Base-by-base conservation (phyloP, 1,140 invertebrate species). In the Drosophila parvula region DNA sequence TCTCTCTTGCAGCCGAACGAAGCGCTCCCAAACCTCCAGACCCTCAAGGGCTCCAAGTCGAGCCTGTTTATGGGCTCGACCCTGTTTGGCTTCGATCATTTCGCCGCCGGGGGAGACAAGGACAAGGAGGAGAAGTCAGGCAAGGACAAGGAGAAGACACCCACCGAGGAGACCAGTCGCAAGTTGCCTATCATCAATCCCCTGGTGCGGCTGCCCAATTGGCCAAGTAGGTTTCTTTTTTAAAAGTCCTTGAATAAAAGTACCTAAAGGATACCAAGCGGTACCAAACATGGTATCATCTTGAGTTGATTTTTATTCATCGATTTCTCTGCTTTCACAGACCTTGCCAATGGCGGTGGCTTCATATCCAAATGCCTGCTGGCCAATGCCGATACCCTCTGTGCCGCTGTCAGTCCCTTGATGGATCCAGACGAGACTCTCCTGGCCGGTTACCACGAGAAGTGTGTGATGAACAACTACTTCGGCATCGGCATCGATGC, bases 401-500 rank as follows among this genome's bases (percentile, higher is more conserved):
- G 98, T 93, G 98, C 98, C 38, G 97, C 98, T 7, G 97, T 97
- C 12, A 98, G 97, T 73, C 98, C 98, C 5, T 93, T 98, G 12
- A 97, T 98, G 95, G 97, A 98, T 92, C 95, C 96, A 0, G 97
- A 98, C 92, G 97, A 98, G 89, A 97, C 97, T 8, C 93, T 97
- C 11, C 92, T 97, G 93, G 97, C 98, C 93, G 97, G 97, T 5
- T 99, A 98, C 92, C 96, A 96, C 78, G 98, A 99, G 92, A 95
- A 96, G 74, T 98, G 97, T 75, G 98, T 99, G 1, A 99, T 99
- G 98, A 99, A 99, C 91, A 99, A 99, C 92, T 99, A 99, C 92
- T 99, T 99, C 93, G 98, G 98, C 1, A 99, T 99, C 91, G 98
- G 98, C 12, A 97, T 99, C 50, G 98, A 99, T 94, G 98, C 98